phyloP scores from a whole-genome alignment of 2,113 vertebrate species.

The Heterotilapia buettikoferi region DNA sequence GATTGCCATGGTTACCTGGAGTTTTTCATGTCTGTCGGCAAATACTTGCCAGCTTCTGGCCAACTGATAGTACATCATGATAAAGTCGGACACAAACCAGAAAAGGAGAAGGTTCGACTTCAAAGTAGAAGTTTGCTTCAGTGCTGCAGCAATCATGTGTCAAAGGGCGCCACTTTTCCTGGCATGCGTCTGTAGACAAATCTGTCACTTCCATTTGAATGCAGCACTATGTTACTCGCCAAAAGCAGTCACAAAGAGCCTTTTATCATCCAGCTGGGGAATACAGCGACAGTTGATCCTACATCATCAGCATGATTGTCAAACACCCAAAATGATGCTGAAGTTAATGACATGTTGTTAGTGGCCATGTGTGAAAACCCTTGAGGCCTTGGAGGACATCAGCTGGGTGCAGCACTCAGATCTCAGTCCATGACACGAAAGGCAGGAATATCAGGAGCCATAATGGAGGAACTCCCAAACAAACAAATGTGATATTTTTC shows the following conservation, averaged over 20 bases:
- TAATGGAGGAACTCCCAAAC: not conserved
- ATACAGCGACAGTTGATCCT: not conserved
- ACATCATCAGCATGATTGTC: not conserved
- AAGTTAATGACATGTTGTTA: not conserved
- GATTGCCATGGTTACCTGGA: not conserved
- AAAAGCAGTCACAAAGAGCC: not conserved
- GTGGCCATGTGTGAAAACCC: not conserved
- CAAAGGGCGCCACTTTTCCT: rapidly evolving
- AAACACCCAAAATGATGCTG: not conserved
- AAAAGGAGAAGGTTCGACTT: not conserved
- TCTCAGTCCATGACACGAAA: rapidly evolving
- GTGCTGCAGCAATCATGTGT: not conserved
- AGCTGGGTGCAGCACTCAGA: not conserved
- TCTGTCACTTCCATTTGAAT: not conserved
- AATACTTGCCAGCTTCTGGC: not conserved
- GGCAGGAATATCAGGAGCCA: not conserved
- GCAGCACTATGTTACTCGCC: not conserved
- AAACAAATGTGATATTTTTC: not conserved
- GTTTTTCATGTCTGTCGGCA: not conserved
- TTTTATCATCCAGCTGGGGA: not conserved
- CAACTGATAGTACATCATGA: not conserved
- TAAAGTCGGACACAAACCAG: rapidly evolving
- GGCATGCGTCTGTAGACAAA: not conserved
- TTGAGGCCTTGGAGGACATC: not conserved
- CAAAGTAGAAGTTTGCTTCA: not conserved